Conservation (phyloP, 2,888 invertebrate genomes). For the Scaptomyza cyrtandrae region DNA sequence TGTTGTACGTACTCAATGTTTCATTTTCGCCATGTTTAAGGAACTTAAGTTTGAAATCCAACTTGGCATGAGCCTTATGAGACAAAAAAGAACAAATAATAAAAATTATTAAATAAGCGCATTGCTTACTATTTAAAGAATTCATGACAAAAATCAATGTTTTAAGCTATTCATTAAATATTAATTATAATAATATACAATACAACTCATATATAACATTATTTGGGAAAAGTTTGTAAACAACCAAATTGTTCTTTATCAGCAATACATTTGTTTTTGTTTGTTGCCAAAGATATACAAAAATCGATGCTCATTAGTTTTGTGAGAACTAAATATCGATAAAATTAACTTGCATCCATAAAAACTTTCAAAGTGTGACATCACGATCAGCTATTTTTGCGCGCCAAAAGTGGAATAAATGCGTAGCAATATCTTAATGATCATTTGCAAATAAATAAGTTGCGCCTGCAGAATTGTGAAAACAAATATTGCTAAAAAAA, state of each 20-base stretch:
- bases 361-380: neutral
- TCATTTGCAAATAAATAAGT: neutral
- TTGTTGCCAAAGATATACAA: neutral
- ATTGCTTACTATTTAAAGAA: neutral
- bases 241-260: conserved; percentile 2
- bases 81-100: conserved; percentile 7
- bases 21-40: conserved; percentile 39
- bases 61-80: conserved; percentile 19
- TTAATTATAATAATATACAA: conserved; percentile 30
- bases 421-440: neutral
- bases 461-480: neutral
- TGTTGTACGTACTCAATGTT: conserved; percentile 41
- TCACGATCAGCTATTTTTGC: neutral
- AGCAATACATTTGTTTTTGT: neutral
- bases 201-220: conserved; percentile 33
- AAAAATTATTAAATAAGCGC: neutral
- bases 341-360: neutral
- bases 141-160: conserved; percentile 20
- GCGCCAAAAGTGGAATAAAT: conserved; percentile 2
- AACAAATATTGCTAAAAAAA: neutral
- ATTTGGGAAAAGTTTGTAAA: conserved; percentile 17
- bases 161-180: neutral
- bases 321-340: neutral
- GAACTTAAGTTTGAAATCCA: conserved; percentile 30
- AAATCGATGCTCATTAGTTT: neutral